Evolutionary conservation across 2,797 vertebrate genomes (phyloP).

Genomic region (Oreochromis mossambicus): DNA sequence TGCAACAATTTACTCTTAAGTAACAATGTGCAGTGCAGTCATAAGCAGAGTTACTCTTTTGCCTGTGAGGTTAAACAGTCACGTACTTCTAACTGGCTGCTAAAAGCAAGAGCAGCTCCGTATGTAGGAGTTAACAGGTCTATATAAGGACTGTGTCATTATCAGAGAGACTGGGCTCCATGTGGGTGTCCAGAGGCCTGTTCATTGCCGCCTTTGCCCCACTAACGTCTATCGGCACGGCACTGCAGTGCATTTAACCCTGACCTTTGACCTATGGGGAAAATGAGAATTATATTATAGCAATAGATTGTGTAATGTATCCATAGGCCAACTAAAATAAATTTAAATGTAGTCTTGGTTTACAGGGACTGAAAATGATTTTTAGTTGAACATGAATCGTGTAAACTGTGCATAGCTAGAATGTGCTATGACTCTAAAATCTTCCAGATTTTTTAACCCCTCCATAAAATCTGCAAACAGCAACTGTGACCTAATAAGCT

Average conservation of each 20-base stretch:
- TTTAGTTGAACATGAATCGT: not conserved
- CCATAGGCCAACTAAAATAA: not conserved
- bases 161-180: not conserved
- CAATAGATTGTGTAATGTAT: not conserved
- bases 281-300: not conserved
- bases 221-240: not conserved
- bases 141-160: not conserved
- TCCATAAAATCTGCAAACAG: not conserved
- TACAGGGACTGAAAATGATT: not conserved
- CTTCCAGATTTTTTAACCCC: not conserved
- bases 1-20: not conserved
- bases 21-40: not conserved
- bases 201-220: not conserved
- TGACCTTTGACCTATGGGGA: conserved; percentile 4
- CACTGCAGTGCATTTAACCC: not conserved
- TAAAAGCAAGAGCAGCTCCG: not conserved
- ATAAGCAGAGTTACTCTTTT: not conserved
- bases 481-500: not conserved
- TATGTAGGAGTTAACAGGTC: conserved; percentile 9
- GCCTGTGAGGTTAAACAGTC: not conserved
- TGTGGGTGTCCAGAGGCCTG: conserved; percentile 22
- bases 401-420: not conserved
- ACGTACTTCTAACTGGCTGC: not conserved
- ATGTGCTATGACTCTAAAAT: not conserved
- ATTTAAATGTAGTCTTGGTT: not conserved